A percentile compares a stretch with the other conserved stretches of the same genome.
phyloP scores from a whole-genome alignment of 2,113 vertebrate genomes.

The Poicephalus gulielmi region DNA sequence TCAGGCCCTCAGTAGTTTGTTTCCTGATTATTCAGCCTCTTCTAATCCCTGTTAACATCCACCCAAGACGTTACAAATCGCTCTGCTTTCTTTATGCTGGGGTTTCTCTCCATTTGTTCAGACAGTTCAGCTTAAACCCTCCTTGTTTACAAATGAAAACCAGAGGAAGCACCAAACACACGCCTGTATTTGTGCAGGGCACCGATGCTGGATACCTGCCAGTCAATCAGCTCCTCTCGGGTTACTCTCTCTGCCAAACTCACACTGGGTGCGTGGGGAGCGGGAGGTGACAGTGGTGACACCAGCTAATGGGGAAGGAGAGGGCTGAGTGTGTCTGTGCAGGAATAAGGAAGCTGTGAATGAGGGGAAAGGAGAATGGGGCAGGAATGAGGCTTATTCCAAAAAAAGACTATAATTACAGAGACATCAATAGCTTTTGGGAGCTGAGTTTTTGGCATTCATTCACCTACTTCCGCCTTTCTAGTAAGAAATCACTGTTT shows the following conservation, averaged over 20 bases:
- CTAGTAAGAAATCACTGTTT: not conserved
- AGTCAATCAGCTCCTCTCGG: not conserved
- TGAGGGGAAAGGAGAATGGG: not conserved
- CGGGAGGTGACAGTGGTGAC: not conserved
- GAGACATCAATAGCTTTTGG: not conserved
- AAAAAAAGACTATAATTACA: conserved; percentile 31
- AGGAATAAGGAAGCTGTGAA: not conserved
- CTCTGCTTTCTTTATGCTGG: not conserved
- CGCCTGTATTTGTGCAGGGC: not conserved
- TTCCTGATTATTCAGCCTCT: not conserved
- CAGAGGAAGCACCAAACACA: not conserved
- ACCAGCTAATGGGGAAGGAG: not conserved
- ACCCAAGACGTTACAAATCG: not conserved
- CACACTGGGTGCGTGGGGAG: not conserved
- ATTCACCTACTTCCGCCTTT: conserved; percentile 30
- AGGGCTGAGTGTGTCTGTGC: too few species aligned
- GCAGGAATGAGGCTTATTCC: not conserved
- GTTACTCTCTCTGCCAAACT: not conserved
- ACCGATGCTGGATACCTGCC: not conserved
- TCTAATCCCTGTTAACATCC: not conserved
- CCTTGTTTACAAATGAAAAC: not conserved
- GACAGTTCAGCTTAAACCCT: not conserved
- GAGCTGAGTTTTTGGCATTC: not conserved
- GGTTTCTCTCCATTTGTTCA: not conserved
- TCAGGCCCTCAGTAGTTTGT: not conserved